Evolutionary conservation across 2,888 invertebrate species (phyloP), one percentile per base, ranked within the genome.

Genomic region (Limnephilus lunatus): DNA sequence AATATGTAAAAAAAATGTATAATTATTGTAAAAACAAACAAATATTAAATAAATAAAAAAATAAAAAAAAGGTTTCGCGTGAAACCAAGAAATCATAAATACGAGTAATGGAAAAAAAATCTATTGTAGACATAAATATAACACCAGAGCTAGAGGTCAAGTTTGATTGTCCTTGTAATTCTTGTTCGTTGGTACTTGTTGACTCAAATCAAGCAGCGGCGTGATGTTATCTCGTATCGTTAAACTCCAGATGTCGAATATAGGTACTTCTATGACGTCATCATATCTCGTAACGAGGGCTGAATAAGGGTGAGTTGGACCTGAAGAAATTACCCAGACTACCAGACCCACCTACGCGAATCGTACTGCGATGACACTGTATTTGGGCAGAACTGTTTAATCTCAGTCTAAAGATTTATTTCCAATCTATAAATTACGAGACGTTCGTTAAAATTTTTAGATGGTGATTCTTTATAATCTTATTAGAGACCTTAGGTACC

Each of bases 221-320:
- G 25, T 68, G 25, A 68, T 68, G 25, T 68, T n/a, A 68, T 25
- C 68, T 68, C 68, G 68, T 68, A 25, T 25, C 68, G 68, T 68
- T 68, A 68, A 68, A n/a, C 68, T 68, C 25, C 25, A 68, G 68
- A 25, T 68, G 68, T 68, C 25, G 9, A 68, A 68, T 68, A n/a
- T n/a, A n/a, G n/a, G 68, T 68, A 68, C 68, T 68, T 68, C 68
- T 68, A 68, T 68, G 68, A 68, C 68, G 68, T 68, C 68, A 68
- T 68, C 68, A 68, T 68, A 68, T n/a, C 68, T 68, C 68, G 68
- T 68, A 68, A 68, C n/a, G 68, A 68, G 68, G 68, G 25, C 9
- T 25, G 68, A 68, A 68, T 68, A 68, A n/a, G 68, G 25, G 68
- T 68, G 68, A n/a, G 68, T 68, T 7, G 7, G 68, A n/a, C 7